phyloP scores from a whole-genome alignment of 2,888 invertebrate species.

The Patella ulyssiponensis region DNA sequence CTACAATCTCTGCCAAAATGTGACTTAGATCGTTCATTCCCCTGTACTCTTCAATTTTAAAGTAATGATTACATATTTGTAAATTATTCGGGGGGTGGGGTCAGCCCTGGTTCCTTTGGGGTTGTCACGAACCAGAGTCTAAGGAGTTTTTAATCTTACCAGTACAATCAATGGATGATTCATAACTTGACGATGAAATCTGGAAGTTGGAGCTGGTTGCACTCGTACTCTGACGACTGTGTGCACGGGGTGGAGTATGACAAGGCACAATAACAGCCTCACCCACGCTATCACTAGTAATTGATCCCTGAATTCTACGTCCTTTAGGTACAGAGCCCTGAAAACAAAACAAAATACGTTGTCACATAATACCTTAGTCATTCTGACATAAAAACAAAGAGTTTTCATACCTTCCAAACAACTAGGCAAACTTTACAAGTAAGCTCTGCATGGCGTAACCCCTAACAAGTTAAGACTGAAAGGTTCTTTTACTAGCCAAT shows the following conservation, averaged over 20 bases:
- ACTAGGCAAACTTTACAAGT: too few relatives aligned
- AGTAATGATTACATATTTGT: too few relatives aligned
- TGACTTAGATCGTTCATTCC: too few relatives aligned
- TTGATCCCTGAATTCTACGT: constrained; percentile 24
- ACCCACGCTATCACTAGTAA: constrained; percentile 47
- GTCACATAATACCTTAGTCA: too few relatives aligned
- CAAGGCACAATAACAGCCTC: constrained; percentile 66
- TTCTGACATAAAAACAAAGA: too few relatives aligned
- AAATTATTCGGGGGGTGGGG: not conserved
- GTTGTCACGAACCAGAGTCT: not conserved
- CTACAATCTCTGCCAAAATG: too few relatives aligned
- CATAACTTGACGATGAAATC: constrained; percentile 69
- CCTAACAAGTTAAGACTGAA: too few relatives aligned
- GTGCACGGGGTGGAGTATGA: constrained; percentile 47
- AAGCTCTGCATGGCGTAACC: too few relatives aligned
- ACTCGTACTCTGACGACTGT: constrained; percentile 67
- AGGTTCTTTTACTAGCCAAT: too few relatives aligned
- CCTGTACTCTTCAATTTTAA: too few relatives aligned
- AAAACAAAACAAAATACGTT: not conserved
- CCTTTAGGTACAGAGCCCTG: constrained; percentile 6
- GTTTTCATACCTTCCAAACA: too few relatives aligned
- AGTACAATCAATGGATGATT: constrained; percentile 60
- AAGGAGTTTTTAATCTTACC: constrained; percentile 41
- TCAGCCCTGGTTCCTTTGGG: not conserved
- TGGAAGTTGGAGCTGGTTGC: constrained; percentile 71